Conservation (phyloP, 2,113 vertebrate species). For the Callopanchax toddi region DNA sequence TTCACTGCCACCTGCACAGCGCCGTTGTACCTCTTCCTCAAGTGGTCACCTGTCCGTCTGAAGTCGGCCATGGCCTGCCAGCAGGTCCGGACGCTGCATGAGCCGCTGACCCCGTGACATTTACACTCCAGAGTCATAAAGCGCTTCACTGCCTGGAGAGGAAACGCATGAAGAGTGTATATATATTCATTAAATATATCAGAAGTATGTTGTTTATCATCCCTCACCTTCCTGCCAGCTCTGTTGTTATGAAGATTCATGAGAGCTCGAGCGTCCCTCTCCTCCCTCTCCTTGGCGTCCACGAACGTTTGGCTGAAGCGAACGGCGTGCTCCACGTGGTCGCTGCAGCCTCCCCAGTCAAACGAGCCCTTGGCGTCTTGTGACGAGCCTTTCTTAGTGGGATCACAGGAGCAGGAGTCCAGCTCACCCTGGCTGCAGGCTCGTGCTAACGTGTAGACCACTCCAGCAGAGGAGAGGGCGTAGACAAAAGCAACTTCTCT, state of each 20-base stretch:
- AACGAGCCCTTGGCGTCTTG: slow-evolving; percentile 89
- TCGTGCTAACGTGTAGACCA: slow-evolving; percentile 92
- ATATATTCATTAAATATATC: no score
- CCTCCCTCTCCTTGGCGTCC: slow-evolving; percentile 91
- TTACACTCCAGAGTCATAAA: slow-evolving; percentile 96
- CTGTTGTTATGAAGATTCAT: slow-evolving; percentile 98
- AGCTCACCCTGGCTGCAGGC: slow-evolving; percentile 96
- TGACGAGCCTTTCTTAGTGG: slow-evolving; percentile 88
- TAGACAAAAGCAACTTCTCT: slow-evolving; percentile 95
- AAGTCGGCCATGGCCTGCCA: slow-evolving; percentile 96
- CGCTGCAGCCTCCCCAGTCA: slow-evolving; percentile 96
- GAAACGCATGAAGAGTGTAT: background rate
- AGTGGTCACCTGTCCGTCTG: slow-evolving; percentile 90
- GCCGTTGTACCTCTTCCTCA: slow-evolving; percentile 89
- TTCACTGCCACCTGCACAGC: slow-evolving; percentile 95
- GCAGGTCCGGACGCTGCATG: slow-evolving; percentile 92
- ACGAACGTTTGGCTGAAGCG: slow-evolving; percentile 91
- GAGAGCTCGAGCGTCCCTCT: slow-evolving; percentile 89
- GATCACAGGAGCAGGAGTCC: slow-evolving; percentile 94
- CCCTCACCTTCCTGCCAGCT: slow-evolving; percentile 91
- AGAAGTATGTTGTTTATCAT: background rate
- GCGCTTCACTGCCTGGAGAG: slow-evolving; percentile 88
- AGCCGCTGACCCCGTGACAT: slow-evolving; percentile 97
- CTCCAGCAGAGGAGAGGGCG: slow-evolving; percentile 94
- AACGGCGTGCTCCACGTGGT: slow-evolving; percentile 92